Evolutionary conservation across 2,888 invertebrate species (phyloP).

Genomic region (Theretra japonica): DNA sequence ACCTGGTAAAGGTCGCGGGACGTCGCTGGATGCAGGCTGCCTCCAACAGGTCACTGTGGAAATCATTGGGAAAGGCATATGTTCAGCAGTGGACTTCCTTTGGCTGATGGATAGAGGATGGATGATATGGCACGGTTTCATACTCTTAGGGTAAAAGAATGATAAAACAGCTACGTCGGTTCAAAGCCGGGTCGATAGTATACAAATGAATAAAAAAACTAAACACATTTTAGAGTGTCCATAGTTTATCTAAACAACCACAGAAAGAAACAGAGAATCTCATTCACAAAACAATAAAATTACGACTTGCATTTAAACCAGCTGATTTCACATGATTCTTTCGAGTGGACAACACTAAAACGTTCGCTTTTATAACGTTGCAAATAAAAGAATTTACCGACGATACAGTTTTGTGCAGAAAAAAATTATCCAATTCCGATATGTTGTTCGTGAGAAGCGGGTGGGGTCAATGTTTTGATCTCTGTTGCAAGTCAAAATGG

Average conservation of each 20-base stretch:
- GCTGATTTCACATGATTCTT: conserved; percentile 18
- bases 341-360: not conserved
- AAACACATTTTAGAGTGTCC: no score
- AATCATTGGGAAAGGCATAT: no score
- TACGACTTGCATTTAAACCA: conserved; percentile 18
- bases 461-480: not conserved
- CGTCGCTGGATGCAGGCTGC: no score
- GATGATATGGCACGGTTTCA: no score
- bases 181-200: no score
- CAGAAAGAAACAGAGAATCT: not conserved
- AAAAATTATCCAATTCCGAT: not conserved
- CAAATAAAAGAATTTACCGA: not conserved
- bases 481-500: not conserved
- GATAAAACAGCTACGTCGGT: no score
- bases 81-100: no score
- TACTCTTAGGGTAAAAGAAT: no score
- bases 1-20: no score
- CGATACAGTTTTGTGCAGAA: not conserved
- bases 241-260: not conserved
- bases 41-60: no score
- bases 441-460: not conserved
- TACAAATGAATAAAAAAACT: no score
- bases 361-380: not conserved
- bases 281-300: conserved; percentile 11
- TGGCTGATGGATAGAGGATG: no score